Base-by-base conservation (phyloP, 2,888 invertebrate genomes). In the Chrysina gloriosa region DNA sequence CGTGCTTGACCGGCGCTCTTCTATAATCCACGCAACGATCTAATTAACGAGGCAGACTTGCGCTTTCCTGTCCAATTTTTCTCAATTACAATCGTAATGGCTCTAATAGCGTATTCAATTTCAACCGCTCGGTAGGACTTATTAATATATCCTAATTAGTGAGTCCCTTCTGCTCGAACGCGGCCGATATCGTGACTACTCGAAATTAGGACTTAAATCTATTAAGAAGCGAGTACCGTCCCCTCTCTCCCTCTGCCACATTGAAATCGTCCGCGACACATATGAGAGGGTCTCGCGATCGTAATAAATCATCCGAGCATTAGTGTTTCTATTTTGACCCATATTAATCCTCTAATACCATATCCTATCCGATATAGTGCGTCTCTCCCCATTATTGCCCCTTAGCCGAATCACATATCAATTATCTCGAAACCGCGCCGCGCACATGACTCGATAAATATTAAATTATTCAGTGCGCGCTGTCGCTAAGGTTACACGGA, bases 181-280 rank as follows among this genome's bases (percentile, higher is more conserved):
- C 27, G 27, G 14, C 31, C 9, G 39, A 50, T 64, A 52, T 52
- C 64, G 64, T 64, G 64, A 48, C 64, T 63, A 14, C 31, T 48
- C 23, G 27, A 64, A 64, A 64, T 64, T 64, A 64, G 64, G 14
- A 39, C 64, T 39, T 64, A 61, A 64, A 64, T 64, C 52, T 64
- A 64, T 64, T 64, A 64, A 64, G 64, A 64, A 64, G 47, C 27
- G 39, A 25, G 39, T 52, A 64, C 64, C 64, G 52, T 52, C 19
- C 64, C 42, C 39, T 47, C 27, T 31, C 31, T 45, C 31, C n/a
- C n/a, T n/a, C n/a, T n/a, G n/a, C n/a, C n/a, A n/a, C n/a, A n/a
- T n/a, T n/a, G n/a, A n/a, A n/a, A n/a, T n/a, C n/a, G n/a, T n/a
- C n/a, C n/a, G n/a, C n/a, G n/a, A n/a, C n/a, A n/a, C n/a, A n/a